Percentiles rank a stretch among this genome's conserved stretches.
Conservation (phyloP, 2,113 vertebrate genomes). For the Notiomystis cincta region DNA sequence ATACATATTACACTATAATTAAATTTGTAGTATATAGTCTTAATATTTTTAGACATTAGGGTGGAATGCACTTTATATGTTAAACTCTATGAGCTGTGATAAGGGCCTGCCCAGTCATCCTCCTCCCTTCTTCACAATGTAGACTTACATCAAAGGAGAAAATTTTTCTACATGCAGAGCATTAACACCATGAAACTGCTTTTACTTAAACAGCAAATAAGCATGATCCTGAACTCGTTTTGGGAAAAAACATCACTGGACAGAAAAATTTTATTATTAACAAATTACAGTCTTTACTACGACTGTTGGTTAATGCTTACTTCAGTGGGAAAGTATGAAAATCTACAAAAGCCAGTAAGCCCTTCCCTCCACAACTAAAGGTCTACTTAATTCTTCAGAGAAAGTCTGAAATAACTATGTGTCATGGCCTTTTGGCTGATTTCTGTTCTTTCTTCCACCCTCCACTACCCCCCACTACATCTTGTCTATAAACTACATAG, state of each 20-base stretch:
- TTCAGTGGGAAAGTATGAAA: background rate
- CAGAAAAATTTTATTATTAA: background rate
- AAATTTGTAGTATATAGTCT: background rate
- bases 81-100: background rate
- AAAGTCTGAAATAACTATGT: background rate
- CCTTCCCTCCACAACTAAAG: background rate
- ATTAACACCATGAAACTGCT: background rate
- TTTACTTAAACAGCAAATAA: background rate
- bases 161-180: background rate
- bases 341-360: background rate
- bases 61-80: background rate
- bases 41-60: background rate
- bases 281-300: background rate
- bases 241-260: background rate
- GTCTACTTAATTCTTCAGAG: background rate
- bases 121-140: background rate
- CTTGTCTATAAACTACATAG: background rate
- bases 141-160: background rate
- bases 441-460: background rate
- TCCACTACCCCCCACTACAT: too few species aligned
- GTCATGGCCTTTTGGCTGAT: background rate
- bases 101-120: background rate
- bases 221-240: background rate
- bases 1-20: background rate
- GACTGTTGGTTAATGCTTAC: background rate